A percentile compares a stretch with the other conserved stretches of the same genome.
These are phyloP conservation scores for Sminthurinus aureus DNA, from an alignment of 2,888 invertebrate genomes.

Conservation along the genomic window DNA sequence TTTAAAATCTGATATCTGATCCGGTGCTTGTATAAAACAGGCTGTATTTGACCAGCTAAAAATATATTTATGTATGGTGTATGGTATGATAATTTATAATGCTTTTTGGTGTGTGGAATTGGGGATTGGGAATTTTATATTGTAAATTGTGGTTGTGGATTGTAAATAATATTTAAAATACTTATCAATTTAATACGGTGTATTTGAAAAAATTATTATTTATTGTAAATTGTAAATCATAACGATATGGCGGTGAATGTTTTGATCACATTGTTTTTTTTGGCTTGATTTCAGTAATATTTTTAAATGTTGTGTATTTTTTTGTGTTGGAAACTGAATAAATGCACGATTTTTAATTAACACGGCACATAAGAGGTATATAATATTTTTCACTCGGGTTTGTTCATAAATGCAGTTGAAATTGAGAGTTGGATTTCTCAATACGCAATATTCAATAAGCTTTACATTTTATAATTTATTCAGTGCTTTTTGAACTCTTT, in stretches of 20 bases:
- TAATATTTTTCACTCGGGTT: not conserved
- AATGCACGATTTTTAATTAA: constrained; percentile 1
- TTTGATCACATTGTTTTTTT: not conserved
- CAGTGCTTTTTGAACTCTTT: not conserved
- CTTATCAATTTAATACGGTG: too few species aligned
- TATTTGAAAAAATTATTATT: too few species aligned
- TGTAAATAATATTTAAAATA: not conserved
- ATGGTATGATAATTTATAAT: not conserved
- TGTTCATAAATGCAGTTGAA: not conserved
- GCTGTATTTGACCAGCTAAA: too few species aligned
- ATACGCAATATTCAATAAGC: not conserved
- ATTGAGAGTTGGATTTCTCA: not conserved
- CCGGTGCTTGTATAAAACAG: too few species aligned
- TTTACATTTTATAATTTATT: not conserved
- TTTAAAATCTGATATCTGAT: too few species aligned
- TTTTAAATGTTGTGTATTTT: not conserved
- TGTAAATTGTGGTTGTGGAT: not conserved
- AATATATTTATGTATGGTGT: not conserved
- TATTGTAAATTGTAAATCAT: too few species aligned
- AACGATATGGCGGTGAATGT: not conserved
- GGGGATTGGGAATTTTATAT: not conserved
- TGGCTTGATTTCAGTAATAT: not conserved
- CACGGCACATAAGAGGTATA: too few species aligned
- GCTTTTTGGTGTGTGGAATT: not conserved
- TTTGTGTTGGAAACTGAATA: not conserved